Conservation (phyloP, 2,113 vertebrate genomes). For the Electrona antarctica region DNA sequence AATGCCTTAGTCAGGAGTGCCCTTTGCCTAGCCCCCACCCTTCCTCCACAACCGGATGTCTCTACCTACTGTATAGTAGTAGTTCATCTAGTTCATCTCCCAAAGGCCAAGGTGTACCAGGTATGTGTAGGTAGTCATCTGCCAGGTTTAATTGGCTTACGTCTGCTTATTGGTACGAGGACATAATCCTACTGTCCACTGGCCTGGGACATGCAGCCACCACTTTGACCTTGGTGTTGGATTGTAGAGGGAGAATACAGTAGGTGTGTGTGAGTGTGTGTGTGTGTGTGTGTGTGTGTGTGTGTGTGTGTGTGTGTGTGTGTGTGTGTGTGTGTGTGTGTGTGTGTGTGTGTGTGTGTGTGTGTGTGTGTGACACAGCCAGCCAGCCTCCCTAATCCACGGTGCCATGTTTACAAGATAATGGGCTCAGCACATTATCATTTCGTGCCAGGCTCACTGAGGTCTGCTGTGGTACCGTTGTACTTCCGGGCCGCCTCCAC, state of each 20-base stretch:
- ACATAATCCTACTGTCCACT: conserved; percentile 64
- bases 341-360: too few relatives aligned
- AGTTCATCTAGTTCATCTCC: conserved; percentile 35
- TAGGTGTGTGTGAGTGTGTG: conserved; percentile 30
- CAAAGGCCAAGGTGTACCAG: conserved; percentile 54
- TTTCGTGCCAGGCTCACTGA: conserved; percentile 49
- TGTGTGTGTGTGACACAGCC: conserved; percentile 7
- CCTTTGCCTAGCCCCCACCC: conserved; percentile 4
- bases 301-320: too few relatives aligned
- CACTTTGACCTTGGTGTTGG: conserved; percentile 73
- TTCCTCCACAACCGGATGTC: conserved; percentile 6
- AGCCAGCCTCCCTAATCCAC: conserved; percentile 51
- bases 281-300: too few relatives aligned
- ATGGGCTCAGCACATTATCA: conserved; percentile 66
- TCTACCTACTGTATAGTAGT: conserved; percentile 9
- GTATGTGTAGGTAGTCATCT: conserved; percentile 52
- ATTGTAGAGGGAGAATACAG: conserved; percentile 64
- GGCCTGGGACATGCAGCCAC: conserved; percentile 45
- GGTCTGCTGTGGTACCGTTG: conserved; percentile 4
- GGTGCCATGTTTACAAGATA: conserved; percentile 26
- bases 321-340: too few relatives aligned
- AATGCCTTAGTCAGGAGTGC: background rate
- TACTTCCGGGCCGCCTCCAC: background rate
- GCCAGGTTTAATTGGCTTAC: conserved; percentile 69
- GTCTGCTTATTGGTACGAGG: conserved; percentile 41